Evolutionary conservation across 2,113 vertebrate species (phyloP).

Genomic region (Lanius ludovicianus): DNA sequence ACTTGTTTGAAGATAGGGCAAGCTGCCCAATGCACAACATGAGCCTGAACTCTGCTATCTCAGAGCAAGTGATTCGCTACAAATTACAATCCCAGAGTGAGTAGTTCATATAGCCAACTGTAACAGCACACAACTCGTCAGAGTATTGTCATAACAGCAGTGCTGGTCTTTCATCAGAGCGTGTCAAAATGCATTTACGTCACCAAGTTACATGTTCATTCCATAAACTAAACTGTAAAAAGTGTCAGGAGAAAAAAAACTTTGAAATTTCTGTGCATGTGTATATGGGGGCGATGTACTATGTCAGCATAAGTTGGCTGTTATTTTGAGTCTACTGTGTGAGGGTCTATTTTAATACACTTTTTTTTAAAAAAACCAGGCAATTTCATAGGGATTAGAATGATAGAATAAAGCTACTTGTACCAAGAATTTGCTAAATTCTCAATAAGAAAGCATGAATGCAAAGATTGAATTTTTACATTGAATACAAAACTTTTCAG

Average conservation of each 20-base stretch:
- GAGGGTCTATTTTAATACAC: not conserved
- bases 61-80: not conserved
- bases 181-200: not conserved
- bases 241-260: not conserved
- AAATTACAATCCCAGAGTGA: not conserved
- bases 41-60: not conserved
- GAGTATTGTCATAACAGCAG: not conserved
- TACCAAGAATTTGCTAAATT: not conserved
- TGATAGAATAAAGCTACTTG: not conserved
- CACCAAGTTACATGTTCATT: not conserved
- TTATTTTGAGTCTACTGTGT: not conserved
- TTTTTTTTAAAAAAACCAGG: fast-evolving
- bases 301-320: fast-evolving
- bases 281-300: fast-evolving
- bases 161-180: not conserved
- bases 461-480: not conserved
- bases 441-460: not conserved
- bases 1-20: not conserved
- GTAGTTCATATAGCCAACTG: not conserved
- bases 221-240: not conserved
- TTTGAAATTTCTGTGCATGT: not conserved
- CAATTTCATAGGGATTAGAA: not conserved
- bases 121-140: not conserved
- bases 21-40: not conserved
- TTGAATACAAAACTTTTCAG: not conserved